phyloP scores from a whole-genome alignment of 2,113 vertebrate genomes.

The Hemiscyllium ocellatum region DNA sequence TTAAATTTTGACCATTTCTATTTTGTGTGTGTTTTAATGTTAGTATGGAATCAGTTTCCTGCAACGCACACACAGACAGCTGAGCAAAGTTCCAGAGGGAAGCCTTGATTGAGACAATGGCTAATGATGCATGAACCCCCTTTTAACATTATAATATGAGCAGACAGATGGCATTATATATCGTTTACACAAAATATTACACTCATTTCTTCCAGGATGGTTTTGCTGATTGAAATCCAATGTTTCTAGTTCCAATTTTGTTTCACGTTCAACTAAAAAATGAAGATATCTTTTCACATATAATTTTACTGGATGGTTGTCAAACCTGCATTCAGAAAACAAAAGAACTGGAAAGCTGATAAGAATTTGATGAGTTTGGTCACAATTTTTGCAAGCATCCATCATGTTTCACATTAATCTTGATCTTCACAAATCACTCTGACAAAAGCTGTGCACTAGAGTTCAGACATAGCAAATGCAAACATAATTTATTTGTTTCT shows the following conservation, averaged over 20 bases:
- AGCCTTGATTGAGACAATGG: background rate
- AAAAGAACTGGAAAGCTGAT: background rate
- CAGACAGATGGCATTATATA: background rate
- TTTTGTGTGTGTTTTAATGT: background rate
- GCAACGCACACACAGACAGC: background rate
- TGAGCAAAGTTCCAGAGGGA: constrained; percentile 16
- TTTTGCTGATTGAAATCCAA: background rate
- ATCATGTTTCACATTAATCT: background rate
- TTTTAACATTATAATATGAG: background rate
- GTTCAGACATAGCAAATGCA: background rate
- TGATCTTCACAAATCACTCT: background rate
- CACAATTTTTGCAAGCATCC: background rate
- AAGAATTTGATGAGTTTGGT: background rate
- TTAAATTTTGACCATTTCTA: background rate
- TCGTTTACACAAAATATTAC: background rate
- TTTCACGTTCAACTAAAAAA: background rate
- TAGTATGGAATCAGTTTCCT: background rate
- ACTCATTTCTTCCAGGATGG: background rate
- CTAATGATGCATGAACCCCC: background rate
- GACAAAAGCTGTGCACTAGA: background rate
- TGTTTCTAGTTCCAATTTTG: background rate
- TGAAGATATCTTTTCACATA: background rate
- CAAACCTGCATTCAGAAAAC: background rate
- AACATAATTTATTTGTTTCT: background rate
- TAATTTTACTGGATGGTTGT: background rate